phyloP scores from a whole-genome alignment of 2,888 invertebrate genomes.

The Plebejus anna region DNA sequence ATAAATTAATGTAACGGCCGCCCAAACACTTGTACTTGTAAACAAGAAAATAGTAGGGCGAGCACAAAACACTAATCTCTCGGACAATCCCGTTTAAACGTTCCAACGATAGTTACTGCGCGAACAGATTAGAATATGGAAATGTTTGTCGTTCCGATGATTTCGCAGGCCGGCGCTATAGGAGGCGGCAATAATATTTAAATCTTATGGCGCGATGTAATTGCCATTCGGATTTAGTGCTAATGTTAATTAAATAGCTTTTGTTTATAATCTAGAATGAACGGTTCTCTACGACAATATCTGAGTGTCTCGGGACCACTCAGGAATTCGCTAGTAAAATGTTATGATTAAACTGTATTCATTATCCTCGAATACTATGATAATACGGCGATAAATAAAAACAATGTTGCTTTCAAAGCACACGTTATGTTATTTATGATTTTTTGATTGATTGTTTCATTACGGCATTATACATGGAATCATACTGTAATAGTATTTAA shows the following conservation, averaged over 20 bases:
- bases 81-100: constrained; percentile 37
- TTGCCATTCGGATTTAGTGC: constrained; percentile 26
- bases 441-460: constrained; percentile 13
- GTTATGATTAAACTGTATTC: constrained; percentile 1
- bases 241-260: constrained; percentile 25
- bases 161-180: constrained; percentile 32
- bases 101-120: constrained; percentile 35
- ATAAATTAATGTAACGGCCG: constrained; percentile 19
- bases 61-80: background rate
- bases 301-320: background rate
- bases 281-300: background rate
- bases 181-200: constrained; percentile 23
- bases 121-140: constrained; percentile 35
- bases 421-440: background rate
- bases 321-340: constrained; percentile 4
- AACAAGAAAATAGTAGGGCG: constrained; percentile 23
- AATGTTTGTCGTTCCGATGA: constrained; percentile 35
- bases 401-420: background rate
- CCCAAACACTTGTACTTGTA: constrained; percentile 24
- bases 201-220: constrained; percentile 24
- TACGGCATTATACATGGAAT: background rate
- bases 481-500: background rate
- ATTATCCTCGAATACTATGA: constrained; percentile 3
- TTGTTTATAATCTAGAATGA: constrained; percentile 5
- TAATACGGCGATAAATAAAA: constrained; percentile 2